phyloP scores from a whole-genome alignment of 2,888 invertebrate species.

The Conomelus anceps region DNA sequence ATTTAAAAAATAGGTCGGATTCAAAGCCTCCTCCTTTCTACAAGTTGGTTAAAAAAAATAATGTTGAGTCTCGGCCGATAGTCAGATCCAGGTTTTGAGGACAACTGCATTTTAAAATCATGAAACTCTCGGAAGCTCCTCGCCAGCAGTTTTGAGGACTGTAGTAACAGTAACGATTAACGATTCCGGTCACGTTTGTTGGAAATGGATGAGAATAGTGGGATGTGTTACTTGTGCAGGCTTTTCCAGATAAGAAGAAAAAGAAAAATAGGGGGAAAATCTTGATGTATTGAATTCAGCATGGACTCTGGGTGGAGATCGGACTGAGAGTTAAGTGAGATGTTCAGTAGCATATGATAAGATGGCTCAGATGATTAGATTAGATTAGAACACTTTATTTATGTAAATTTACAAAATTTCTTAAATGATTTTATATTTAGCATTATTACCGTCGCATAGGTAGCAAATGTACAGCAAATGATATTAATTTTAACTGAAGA shows the following conservation, averaged over 20 bases:
- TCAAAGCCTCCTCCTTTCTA: no score
- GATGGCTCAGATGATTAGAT: neutral
- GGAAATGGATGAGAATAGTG: neutral
- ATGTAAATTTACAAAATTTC: no score
- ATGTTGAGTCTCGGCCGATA: no score
- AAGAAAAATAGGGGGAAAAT: neutral
- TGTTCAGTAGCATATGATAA: neutral
- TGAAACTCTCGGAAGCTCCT: neutral
- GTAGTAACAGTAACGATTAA: neutral
- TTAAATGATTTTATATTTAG: no score
- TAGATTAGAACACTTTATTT: no score
- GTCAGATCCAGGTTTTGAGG: neutral
- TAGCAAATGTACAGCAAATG: no score
- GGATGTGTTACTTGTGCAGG: neutral
- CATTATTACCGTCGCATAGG: no score
- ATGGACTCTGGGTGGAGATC: neutral
- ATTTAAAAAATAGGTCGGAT: no score
- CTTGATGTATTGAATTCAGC: neutral
- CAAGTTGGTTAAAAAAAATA: no score
- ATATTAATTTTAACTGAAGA: no score
- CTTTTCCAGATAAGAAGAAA: neutral
- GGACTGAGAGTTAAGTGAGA: neutral
- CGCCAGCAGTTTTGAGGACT: neutral
- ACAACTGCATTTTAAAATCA: neutral
- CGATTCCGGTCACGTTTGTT: neutral